Percentiles rank a stretch among this genome's conserved stretches.
Evolutionary conservation across 2,113 vertebrate species (phyloP).

Genomic region (Oryzias woworae): DNA sequence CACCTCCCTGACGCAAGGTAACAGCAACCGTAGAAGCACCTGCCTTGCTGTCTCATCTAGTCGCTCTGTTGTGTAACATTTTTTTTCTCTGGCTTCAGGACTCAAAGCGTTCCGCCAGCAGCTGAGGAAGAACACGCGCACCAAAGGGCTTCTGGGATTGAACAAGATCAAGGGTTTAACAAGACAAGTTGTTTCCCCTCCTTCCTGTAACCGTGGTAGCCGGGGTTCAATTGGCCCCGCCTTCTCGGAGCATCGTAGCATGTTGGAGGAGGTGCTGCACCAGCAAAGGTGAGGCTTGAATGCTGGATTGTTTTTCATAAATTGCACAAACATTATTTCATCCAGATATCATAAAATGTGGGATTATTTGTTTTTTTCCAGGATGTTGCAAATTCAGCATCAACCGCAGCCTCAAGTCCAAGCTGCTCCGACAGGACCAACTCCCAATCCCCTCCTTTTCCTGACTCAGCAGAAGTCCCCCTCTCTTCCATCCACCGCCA

Average conservation of each 20-base stretch:
- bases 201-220: slow-evolving; percentile 79
- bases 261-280: slow-evolving; percentile 89
- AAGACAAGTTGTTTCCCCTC: slow-evolving; percentile 83
- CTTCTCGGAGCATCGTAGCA: slow-evolving; percentile 76
- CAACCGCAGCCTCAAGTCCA: slow-evolving; percentile 74
- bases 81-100: slow-evolving; percentile 72
- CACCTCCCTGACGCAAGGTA: slow-evolving; percentile 97
- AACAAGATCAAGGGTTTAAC: slow-evolving; percentile 95
- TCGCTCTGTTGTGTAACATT: slow-evolving; percentile 37
- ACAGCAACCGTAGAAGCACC: not conserved
- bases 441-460: slow-evolving; percentile 75
- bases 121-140: slow-evolving; percentile 89
- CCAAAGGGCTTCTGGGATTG: slow-evolving; percentile 91
- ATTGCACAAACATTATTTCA: not conserved
- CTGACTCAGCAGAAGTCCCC: slow-evolving; percentile 57
- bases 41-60: not conserved
- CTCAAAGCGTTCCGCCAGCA: slow-evolving; percentile 96
- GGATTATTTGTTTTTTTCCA: slow-evolving; percentile 59
- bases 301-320: not conserved
- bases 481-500: slow-evolving; percentile 61
- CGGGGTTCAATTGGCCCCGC: slow-evolving; percentile 80
- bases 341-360: not conserved
- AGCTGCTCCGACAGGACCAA: slow-evolving; percentile 49
- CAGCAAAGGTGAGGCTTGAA: slow-evolving; percentile 84
- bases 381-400: slow-evolving; percentile 93